A percentile compares a stretch with the other conserved stretches of the same genome.
Evolutionary conservation across 2,797 vertebrate species (phyloP).

Genomic region (Euthynnus affinis): DNA sequence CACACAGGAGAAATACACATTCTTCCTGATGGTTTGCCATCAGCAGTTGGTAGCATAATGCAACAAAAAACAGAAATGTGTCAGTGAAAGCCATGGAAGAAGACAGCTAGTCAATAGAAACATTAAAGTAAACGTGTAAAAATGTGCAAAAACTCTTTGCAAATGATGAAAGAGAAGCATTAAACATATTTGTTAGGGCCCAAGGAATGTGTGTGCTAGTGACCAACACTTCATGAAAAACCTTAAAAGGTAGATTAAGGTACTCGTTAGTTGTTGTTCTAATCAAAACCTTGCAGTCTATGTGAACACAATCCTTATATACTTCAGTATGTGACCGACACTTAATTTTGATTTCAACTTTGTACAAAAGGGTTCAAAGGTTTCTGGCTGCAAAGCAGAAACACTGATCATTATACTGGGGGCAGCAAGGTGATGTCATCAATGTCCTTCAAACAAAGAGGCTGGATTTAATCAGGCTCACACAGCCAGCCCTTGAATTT

Average conservation of each 20-base stretch:
- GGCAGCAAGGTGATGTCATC: background rate
- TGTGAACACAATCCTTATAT: no score
- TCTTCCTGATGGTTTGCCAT: background rate
- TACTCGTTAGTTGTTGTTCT: background rate
- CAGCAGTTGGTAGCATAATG: background rate
- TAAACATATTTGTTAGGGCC: background rate
- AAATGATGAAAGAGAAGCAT: background rate
- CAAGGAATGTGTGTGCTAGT: background rate
- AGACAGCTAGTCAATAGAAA: background rate
- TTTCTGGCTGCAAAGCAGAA: background rate
- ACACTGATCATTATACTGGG: background rate
- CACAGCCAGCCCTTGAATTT: background rate
- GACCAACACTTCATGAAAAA: background rate
- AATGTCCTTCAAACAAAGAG: slow-evolving; percentile 21
- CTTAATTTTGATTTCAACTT: background rate
- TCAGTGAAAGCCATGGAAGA: background rate
- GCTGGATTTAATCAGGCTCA: slow-evolving; percentile 7
- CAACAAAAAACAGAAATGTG: background rate
- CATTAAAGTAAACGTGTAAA: background rate
- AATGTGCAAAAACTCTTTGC: background rate
- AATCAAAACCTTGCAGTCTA: background rate
- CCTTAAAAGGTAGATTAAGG: background rate
- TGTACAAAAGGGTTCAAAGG: background rate
- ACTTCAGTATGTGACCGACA: background rate
- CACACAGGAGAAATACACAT: background rate